A percentile compares a stretch with the other conserved stretches of the same genome.
Conservation (phyloP, 2,797 vertebrate species). For the Pangasius djambal region DNA sequence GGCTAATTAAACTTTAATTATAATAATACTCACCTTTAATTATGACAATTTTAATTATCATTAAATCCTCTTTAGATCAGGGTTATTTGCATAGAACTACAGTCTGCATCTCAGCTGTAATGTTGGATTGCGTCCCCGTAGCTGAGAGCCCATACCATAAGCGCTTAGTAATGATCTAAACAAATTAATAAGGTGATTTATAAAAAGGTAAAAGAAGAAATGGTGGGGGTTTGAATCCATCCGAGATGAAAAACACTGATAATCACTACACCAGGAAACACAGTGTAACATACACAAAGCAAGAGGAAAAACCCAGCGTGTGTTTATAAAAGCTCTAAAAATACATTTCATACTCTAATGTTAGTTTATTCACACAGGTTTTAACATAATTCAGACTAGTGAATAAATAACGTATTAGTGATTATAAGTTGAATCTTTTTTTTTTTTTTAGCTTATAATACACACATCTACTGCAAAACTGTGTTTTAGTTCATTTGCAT, state of each 20-base stretch:
- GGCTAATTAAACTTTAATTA: not conserved
- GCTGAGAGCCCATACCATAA: not conserved
- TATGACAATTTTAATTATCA: too few relatives aligned
- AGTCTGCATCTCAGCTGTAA: not conserved
- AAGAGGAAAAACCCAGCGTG: not conserved
- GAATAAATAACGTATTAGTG: not conserved
- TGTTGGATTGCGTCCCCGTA: not conserved
- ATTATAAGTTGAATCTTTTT: not conserved
- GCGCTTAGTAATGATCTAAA: not conserved
- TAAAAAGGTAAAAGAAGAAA: not conserved
- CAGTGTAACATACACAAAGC: not conserved
- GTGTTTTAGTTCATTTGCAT: not conserved
- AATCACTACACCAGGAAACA: not conserved
- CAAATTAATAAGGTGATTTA: not conserved
- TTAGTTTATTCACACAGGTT: not conserved
- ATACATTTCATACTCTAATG: not conserved
- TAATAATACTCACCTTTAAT: too few relatives aligned
- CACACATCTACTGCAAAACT: not conserved
- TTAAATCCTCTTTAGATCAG: too few relatives aligned
- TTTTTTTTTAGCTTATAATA: not conserved
- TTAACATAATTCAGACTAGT: not conserved
- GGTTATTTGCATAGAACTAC: too few relatives aligned
- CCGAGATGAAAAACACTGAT: not conserved
- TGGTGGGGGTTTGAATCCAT: not conserved
- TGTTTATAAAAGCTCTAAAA: not conserved